Percentiles rank a stretch among this genome's conserved stretches.
Evolutionary conservation across 2,797 vertebrate genomes (phyloP).

Genomic region (Mormyrus proboscirostris): DNA sequence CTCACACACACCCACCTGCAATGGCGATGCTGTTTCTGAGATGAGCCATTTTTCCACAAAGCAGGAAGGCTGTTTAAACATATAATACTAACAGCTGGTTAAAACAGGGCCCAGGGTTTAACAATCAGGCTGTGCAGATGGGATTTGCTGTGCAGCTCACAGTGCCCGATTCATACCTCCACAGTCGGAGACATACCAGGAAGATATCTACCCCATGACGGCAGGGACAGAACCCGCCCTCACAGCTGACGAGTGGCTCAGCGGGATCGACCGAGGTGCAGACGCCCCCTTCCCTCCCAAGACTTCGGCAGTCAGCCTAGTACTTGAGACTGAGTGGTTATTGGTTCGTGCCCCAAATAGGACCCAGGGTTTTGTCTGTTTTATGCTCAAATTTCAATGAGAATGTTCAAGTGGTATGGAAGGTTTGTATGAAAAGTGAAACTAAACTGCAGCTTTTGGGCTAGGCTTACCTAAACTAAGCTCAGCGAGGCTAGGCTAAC

Average conservation of each 20-base stretch:
- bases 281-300: background rate
- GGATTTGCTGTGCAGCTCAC: background rate
- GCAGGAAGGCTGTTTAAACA: background rate
- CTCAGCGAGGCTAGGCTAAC: background rate
- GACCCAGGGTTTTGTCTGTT: background rate
- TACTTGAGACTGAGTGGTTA: background rate
- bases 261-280: conserved; percentile 86
- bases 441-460: background rate
- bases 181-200: conserved; percentile 96
- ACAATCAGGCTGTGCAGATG: background rate
- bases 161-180: conserved; percentile 16
- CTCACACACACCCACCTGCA: background rate
- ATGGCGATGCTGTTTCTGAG: background rate
- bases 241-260: conserved; percentile 85
- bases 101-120: background rate
- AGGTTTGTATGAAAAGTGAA: background rate
- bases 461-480: background rate
- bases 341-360: background rate
- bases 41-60: background rate
- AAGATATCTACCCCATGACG: conserved; percentile 98
- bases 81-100: background rate
- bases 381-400: background rate
- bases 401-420: background rate
- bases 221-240: conserved; percentile 84
- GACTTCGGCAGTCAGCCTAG: background rate